These are phyloP conservation scores for Corythucha ciliata DNA, from an alignment of 2,888 invertebrate species.

Conservation along the genomic window DNA sequence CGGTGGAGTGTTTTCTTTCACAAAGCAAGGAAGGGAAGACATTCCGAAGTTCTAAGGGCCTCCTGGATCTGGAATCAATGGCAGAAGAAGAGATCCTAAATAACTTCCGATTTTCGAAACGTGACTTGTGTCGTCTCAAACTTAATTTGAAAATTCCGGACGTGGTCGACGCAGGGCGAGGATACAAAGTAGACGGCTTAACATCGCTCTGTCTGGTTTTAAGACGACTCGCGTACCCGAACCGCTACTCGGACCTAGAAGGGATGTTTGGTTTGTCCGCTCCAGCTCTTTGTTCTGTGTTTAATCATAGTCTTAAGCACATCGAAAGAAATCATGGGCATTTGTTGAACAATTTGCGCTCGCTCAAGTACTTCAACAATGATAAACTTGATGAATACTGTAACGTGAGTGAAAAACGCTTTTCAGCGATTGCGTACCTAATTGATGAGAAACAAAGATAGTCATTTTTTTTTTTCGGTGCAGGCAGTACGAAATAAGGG, in stretches of 20 bases:
- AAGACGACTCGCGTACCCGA: conserved; percentile 13
- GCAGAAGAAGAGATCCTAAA: too few relatives aligned
- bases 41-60: too few relatives aligned
- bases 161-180: too few relatives aligned
- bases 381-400: conserved; percentile 5
- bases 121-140: too few relatives aligned
- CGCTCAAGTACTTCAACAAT: not conserved
- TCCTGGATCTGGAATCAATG: too few relatives aligned
- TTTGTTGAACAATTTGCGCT: conserved; percentile 1
- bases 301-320: too few relatives aligned
- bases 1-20: too few relatives aligned
- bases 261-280: conserved; percentile 8
- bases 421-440: too few relatives aligned
- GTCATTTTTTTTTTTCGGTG: not conserved
- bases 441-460: too few relatives aligned
- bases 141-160: too few relatives aligned
- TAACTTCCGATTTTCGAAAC: too few relatives aligned
- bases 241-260: conserved; percentile 8
- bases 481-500: not conserved
- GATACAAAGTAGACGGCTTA: conserved; percentile 9
- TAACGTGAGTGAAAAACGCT: not conserved
- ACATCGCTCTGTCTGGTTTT: conserved; percentile 1
- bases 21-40: too few relatives aligned
- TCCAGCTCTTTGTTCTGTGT: conserved; percentile 2
- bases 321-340: not conserved